Conservation (phyloP, 2,797 vertebrate species). For the Dromococcyx pavoninus region DNA sequence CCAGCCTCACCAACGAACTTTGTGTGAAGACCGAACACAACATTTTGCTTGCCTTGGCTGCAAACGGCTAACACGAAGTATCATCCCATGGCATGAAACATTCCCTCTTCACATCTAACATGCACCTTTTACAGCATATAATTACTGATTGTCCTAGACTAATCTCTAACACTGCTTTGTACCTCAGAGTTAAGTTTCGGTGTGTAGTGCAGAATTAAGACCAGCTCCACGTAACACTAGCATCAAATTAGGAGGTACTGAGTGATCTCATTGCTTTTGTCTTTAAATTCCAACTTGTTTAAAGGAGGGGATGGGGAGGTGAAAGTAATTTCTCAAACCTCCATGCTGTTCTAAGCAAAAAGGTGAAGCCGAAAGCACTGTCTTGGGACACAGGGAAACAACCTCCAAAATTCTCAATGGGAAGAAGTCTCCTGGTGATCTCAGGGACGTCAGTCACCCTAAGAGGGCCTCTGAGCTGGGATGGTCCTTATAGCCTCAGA, state of each 20-base stretch:
- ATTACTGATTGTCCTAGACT: not conserved
- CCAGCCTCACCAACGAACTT: not conserved
- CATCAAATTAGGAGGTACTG: not conserved
- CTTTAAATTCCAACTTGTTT: not conserved
- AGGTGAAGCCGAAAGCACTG: not conserved
- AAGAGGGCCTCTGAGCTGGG: not conserved
- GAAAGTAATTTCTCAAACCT: not conserved
- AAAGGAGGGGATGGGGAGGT: not conserved
- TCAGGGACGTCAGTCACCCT: not conserved
- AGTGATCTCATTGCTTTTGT: not conserved
- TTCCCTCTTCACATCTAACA: not conserved
- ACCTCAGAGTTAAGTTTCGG: not conserved
- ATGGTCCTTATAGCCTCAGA: not conserved
- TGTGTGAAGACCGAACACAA: not conserved
- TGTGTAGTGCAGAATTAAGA: not conserved
- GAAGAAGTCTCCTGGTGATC: not conserved
- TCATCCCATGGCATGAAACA: not conserved
- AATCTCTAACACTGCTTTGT: not conserved
- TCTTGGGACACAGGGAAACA: not conserved
- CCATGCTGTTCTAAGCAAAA: not conserved
- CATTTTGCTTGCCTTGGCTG: not conserved
- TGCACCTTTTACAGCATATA: not conserved
- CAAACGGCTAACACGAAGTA: not conserved
- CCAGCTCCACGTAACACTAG: not conserved
- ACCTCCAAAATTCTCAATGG: not conserved